Evolutionary conservation across 2,888 invertebrate species (phyloP), one percentile per base, ranked within the genome.

Genomic region (Lycocerus yunnanus): DNA sequence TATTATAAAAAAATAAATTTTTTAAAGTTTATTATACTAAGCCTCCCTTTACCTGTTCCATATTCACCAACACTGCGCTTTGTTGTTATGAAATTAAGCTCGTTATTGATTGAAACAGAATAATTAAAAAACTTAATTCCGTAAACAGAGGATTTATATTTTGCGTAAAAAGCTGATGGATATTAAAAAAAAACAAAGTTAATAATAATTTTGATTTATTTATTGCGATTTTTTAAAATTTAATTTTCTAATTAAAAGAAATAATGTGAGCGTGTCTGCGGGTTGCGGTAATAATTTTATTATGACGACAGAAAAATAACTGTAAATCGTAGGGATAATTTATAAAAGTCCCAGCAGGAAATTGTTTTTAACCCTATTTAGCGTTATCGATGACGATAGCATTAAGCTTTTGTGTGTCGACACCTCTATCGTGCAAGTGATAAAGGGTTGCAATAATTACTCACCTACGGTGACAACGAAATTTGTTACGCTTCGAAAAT

Each of bases 381-480:
- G 43, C 43, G 43, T 43, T 43, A 43, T 43, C 43, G 69, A 72
- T 68, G 68, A 61, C 27, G 78, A 76, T 77, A 73, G 65, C 68
- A 74, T 74, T 68, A 71, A 68, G 70, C 69, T 75, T 68, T 67
- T 78, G 70, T 73, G 71, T 59, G 68, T 69, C 61, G 68, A 67
- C 71, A 66, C 72, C 72, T 78, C 79, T 15, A 71, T 78, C 72
- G 66, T 74, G 74, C 73, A 75, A 15, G 71, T 75, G 69, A 74
- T 77, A 66, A 73, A 73, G 69, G 77, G 76, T 69, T 67, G 75
- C n/a, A 76, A 74, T 73, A 79, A 76, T 75, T 78, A 79, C 72
- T 78, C 78, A 63, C 70, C 76, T 16, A 72, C 77, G 27, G 63
- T 76, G 66, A 76, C 78, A 71, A 73, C 72, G 66, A 71, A 70